phyloP scores from a whole-genome alignment of 2,113 vertebrate species.

The Myrmophylax atrothorax region DNA sequence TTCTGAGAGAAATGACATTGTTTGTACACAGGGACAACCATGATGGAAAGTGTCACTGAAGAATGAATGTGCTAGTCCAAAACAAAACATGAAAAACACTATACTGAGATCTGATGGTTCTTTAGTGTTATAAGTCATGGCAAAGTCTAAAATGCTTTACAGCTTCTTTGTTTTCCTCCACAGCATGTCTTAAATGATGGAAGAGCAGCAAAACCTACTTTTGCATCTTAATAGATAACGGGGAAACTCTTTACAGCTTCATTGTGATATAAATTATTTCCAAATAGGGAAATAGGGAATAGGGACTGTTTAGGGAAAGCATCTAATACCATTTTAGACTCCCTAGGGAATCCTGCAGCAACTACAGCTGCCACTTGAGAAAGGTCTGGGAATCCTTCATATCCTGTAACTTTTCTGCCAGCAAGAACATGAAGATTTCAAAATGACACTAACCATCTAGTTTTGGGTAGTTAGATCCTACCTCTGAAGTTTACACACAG shows the following conservation, averaged over 20 bases:
- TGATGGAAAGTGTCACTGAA: background rate
- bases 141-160: background rate
- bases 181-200: background rate
- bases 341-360: background rate
- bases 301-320: background rate
- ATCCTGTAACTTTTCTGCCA: background rate
- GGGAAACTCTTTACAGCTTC: background rate
- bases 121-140: background rate
- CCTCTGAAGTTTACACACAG: background rate
- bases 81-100: background rate
- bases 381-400: background rate
- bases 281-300: background rate
- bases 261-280: background rate
- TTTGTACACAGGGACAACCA: background rate
- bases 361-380: background rate
- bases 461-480: background rate
- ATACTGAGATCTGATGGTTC: background rate
- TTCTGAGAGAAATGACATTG: background rate
- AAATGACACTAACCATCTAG: background rate
- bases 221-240: background rate
- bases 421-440: background rate
- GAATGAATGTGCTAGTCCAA: background rate
- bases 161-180: background rate
- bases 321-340: background rate
- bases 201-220: background rate